These are phyloP conservation scores for Stegostoma tigrinum DNA, from an alignment of 2,113 vertebrate species.

Conservation along the genomic window DNA sequence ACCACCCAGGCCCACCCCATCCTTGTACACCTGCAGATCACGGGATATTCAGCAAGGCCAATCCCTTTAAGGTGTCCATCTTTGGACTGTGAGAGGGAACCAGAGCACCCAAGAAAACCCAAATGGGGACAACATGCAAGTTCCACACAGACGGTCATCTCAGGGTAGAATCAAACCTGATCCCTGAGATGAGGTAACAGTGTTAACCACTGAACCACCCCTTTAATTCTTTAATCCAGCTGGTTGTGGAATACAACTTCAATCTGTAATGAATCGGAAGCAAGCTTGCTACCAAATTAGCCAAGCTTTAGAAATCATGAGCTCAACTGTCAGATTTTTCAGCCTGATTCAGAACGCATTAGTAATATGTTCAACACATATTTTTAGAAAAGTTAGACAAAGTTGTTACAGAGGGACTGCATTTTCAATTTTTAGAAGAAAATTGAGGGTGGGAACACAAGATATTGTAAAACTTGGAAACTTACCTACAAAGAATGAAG, in stretches of 20 bases:
- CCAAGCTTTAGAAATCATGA: not conserved
- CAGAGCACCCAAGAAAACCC: too few species aligned
- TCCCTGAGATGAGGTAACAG: too few species aligned
- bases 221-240: not conserved
- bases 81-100: too few species aligned
- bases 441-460: not conserved
- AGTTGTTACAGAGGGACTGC: not conserved
- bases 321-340: not conserved
- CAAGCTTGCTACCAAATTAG: not conserved
- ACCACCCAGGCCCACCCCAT: too few species aligned
- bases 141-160: too few species aligned
- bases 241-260: not conserved
- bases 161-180: too few species aligned
- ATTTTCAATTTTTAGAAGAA: not conserved
- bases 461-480: not conserved
- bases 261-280: not conserved
- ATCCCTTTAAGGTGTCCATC: too few species aligned
- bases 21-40: too few species aligned
- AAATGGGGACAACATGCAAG: too few species aligned
- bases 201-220: too few species aligned
- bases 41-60: too few species aligned
- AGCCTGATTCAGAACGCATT: not conserved
- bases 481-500: not conserved
- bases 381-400: not conserved
- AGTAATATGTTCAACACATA: not conserved